A percentile compares a stretch with the other conserved stretches of the same genome.
These are phyloP conservation scores for Drosophila robusta DNA, from an alignment of 2,888 invertebrate genomes.

Conservation along the genomic window DNA sequence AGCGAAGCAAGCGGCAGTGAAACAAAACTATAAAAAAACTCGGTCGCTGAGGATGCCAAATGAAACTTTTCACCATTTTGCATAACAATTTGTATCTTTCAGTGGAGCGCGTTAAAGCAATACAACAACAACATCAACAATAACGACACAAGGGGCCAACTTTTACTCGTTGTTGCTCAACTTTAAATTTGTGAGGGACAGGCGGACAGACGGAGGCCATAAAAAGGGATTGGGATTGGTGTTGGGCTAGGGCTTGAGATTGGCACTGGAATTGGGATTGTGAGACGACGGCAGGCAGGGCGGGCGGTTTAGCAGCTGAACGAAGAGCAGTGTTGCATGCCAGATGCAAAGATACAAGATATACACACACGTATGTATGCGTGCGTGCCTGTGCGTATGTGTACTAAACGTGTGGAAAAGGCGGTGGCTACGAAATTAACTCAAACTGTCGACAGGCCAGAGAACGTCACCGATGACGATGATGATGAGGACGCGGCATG, in stretches of 20 bases:
- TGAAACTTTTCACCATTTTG: conserved; percentile 81
- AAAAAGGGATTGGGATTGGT: conserved; percentile 50
- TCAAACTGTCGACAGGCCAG: conserved; percentile 73
- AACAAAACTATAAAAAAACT: conserved; percentile 35
- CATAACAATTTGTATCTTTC: conserved; percentile 81
- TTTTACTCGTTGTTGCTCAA: conserved; percentile 78
- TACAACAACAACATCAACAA: conserved; percentile 40
- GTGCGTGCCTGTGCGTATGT: conserved; percentile 22
- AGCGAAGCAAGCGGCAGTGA: conserved; percentile 40
- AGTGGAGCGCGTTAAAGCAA: conserved; percentile 79
- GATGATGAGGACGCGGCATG: conserved; percentile 10
- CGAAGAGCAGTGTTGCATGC: conserved; percentile 37
- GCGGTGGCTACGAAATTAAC: conserved; percentile 70
- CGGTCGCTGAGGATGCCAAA: conserved; percentile 67
- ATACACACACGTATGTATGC: background rate
- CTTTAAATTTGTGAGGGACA: conserved; percentile 60
- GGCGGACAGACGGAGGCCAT: conserved; percentile 46
- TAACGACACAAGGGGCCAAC: conserved; percentile 64
- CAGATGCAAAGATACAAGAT: conserved; percentile 47
- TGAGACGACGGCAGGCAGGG: too few relatives aligned
- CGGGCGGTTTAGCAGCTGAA: conserved; percentile 11
- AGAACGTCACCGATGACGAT: conserved; percentile 30
- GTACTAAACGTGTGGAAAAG: conserved; percentile 57
- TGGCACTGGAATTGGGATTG: conserved; percentile 23
- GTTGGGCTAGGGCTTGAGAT: conserved; percentile 50